phyloP scores from a whole-genome alignment of 2,113 vertebrate species.

The Aldabrachelys gigantea region DNA sequence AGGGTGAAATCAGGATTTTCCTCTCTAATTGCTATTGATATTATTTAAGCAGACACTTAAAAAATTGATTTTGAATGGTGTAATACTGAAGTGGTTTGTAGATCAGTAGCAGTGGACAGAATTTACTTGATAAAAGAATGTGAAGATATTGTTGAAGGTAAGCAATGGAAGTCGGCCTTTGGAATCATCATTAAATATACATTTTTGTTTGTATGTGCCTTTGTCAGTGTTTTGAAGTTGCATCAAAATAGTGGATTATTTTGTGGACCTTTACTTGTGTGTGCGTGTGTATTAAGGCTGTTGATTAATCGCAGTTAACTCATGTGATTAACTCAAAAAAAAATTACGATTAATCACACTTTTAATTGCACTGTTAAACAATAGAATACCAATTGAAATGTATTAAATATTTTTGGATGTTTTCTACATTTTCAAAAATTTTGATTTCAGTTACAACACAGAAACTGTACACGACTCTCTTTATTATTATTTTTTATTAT shows the following conservation, averaged over 20 bases:
- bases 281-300: too few relatives aligned
- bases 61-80: conserved; percentile 32
- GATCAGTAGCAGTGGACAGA: background rate
- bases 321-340: too few relatives aligned
- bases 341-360: too few relatives aligned
- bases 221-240: background rate
- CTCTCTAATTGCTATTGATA: conserved; percentile 83
- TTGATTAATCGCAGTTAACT: too few relatives aligned
- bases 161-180: background rate
- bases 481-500: too few relatives aligned
- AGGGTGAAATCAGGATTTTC: conserved; percentile 70
- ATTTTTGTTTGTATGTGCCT: accelerated
- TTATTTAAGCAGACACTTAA: conserved; percentile 77
- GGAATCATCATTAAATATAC: background rate
- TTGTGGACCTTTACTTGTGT: background rate
- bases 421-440: too few relatives aligned
- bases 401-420: too few relatives aligned
- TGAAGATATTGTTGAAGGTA: background rate
- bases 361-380: too few relatives aligned
- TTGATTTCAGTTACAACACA: too few relatives aligned
- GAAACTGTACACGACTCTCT: too few relatives aligned
- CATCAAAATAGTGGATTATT: background rate
- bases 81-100: background rate
- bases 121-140: background rate
- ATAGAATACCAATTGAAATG: too few relatives aligned